Percentiles rank a stretch among this genome's conserved stretches.
Conservation (phyloP, 2,888 invertebrate genomes). For the Marasmarcha lunaedactyla region DNA sequence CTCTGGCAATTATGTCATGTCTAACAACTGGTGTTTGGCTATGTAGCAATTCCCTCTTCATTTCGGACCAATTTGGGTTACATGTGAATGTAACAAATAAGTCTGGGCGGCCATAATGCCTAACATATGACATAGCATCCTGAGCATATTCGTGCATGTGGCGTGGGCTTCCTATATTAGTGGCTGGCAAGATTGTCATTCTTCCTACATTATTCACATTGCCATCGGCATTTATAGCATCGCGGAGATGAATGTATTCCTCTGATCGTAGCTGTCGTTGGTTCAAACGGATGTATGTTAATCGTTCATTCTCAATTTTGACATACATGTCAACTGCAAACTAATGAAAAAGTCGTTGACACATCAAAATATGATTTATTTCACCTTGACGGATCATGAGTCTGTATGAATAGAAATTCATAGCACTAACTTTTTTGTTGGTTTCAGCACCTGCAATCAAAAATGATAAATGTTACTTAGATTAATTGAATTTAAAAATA, state of each 20-base stretch:
- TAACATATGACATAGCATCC: slow-evolving; percentile 16
- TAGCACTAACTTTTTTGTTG: slow-evolving; percentile 14
- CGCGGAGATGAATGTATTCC: slow-evolving; percentile 14
- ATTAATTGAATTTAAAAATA: no score
- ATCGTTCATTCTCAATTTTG: slow-evolving; percentile 1
- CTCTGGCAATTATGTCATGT: slow-evolving; percentile 12
- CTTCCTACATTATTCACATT: slow-evolving; percentile 14
- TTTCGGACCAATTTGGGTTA: slow-evolving; percentile 12
- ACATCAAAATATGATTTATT: slow-evolving; percentile 11
- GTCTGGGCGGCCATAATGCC: no score
- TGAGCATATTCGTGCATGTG: slow-evolving; percentile 8
- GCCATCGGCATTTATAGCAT: no score
- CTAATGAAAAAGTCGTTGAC: slow-evolving; percentile 9
- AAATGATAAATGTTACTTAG: no score
- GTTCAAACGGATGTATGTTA: slow-evolving; percentile 1
- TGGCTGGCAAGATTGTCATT: slow-evolving; percentile 16
- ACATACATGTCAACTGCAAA: slow-evolving; percentile 1
- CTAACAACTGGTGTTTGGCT: slow-evolving; percentile 10
- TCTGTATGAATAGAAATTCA: slow-evolving; percentile 16
- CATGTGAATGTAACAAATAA: no score
- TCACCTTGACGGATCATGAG: slow-evolving; percentile 11
- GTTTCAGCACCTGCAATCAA: slow-evolving; percentile 3
- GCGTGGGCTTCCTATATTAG: slow-evolving; percentile 3
- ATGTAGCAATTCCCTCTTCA: slow-evolving; percentile 2
- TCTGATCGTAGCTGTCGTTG: slow-evolving; percentile 7